These are phyloP conservation scores for Dicranocentrus wangi DNA, from an alignment of 2,888 invertebrate species.

Conservation along the genomic window DNA sequence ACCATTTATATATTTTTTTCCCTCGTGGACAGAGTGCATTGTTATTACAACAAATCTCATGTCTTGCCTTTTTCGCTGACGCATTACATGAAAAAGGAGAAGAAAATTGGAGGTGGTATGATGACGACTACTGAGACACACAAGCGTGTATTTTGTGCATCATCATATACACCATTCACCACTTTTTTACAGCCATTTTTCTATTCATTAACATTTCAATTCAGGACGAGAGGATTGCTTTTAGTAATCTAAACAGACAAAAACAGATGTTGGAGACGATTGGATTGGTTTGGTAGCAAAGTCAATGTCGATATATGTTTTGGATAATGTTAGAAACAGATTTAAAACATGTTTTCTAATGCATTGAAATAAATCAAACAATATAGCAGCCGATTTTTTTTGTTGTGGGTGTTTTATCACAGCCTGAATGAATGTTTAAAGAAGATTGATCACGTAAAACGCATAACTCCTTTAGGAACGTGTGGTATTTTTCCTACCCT, in stretches of 20 bases:
- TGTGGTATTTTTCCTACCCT: neutral
- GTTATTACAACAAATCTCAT: too few relatives aligned
- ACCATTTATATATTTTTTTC: too few relatives aligned
- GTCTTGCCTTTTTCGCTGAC: slow-evolving; percentile 6
- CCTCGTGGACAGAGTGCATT: slow-evolving; percentile 26
- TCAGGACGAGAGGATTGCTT: slow-evolving; percentile 26
- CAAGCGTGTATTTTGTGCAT: too few relatives aligned
- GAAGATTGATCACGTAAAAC: slow-evolving; percentile 30
- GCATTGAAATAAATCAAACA: slow-evolving; percentile 34
- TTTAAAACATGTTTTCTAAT: too few relatives aligned
- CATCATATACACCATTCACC: too few relatives aligned
- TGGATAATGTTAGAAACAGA: too few relatives aligned
- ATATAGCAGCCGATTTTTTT: neutral
- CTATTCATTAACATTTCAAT: slow-evolving; percentile 58
- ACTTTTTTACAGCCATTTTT: neutral
- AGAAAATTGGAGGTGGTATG: neutral
- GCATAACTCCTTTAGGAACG: neutral
- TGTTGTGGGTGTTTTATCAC: neutral
- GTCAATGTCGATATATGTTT: too few relatives aligned
- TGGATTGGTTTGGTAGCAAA: too few relatives aligned
- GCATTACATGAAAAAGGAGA: neutral
- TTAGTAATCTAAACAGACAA: slow-evolving; percentile 50
- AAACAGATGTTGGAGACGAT: slow-evolving; percentile 49
- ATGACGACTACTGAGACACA: neutral
- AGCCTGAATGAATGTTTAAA: neutral